Evolutionary conservation across 2,797 vertebrate species (phyloP), one percentile per base, ranked within the genome.

Genomic region (Trematomus bernacchii): DNA sequence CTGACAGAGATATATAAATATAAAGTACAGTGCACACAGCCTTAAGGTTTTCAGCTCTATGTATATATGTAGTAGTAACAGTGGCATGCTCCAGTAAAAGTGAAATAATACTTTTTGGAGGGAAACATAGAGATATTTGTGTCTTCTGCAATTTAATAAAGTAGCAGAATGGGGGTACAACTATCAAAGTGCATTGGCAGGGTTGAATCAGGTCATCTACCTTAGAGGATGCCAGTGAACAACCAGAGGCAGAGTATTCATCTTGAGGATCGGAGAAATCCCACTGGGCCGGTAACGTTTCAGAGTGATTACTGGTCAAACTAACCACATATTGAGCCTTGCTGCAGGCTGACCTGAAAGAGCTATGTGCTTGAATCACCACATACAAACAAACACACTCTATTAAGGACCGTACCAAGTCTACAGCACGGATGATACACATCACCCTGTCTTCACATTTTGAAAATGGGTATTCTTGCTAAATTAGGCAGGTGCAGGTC

Each of bases 201-300:
- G 42, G 19, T 21, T 62, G 44, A 19, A 75, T 61, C 43, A 72
- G 57, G 30, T 57, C 43, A 33, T 60, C 60, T 54, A 53, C 62
- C 55, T 63, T 59, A 60, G 76, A 74, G 53, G 8, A 71, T 70
- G 55, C 14, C 7, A 16, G 50, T 19, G 47, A 60, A 15, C 44
- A 58, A 55, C 70, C 68, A 54, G 63, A 19, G 57, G 54, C 60
- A 63, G 33, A 67, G 48, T 23, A 58, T 66, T 82, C 70, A 84
- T 84, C 15, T 3, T 15, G 33, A 66, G 61, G 43, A 71, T 59
- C 43, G 4, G 19, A 55, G 59, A 66, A 55, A 57, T 63, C 69
- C 68, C 40, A 16, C 4, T 62, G 68, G 62, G 50, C 77, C 12
- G 10, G 52, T 40, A 82, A 66, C 61, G 15, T 75, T 67, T 70